Conservation (phyloP, 2,888 invertebrate species). For the Kryphioiulus occultus region DNA sequence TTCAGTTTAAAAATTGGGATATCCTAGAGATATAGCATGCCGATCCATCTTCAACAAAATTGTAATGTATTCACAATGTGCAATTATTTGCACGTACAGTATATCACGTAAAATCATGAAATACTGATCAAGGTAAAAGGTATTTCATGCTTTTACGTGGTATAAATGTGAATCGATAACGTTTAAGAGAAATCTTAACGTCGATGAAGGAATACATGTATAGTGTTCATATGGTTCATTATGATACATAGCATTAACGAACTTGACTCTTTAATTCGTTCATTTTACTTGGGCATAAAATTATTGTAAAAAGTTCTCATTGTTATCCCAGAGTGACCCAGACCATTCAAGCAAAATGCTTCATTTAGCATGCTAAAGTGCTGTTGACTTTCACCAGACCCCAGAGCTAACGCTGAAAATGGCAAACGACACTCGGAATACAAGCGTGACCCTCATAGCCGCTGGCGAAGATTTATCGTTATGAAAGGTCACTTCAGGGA, state of each 20-base stretch:
- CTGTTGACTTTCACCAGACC: conserved; percentile 3
- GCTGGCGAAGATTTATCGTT: conserved; percentile 10
- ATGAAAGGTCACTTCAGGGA: neutral
- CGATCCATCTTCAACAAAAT: no score
- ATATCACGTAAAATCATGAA: no score
- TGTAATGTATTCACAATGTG: no score
- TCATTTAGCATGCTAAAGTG: neutral
- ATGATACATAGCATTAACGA: neutral
- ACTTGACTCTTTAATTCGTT: neutral
- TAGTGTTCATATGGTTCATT: no score
- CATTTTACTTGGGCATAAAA: neutral
- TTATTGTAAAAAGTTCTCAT: neutral
- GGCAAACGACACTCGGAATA: neutral
- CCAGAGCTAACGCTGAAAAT: neutral
- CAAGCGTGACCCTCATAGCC: conserved; percentile 25
- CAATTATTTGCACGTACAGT: no score
- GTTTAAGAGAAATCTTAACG: no score
- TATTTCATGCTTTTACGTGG: no score
- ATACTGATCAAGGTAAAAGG: no score
- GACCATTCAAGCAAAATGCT: neutral
- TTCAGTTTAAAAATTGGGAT: no score
- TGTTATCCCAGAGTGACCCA: neutral
- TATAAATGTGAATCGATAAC: no score
- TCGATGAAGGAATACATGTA: no score
- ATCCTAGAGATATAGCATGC: no score